Base-by-base conservation (phyloP, 2,888 invertebrate genomes). In the Drosophila atroscutellata region DNA sequence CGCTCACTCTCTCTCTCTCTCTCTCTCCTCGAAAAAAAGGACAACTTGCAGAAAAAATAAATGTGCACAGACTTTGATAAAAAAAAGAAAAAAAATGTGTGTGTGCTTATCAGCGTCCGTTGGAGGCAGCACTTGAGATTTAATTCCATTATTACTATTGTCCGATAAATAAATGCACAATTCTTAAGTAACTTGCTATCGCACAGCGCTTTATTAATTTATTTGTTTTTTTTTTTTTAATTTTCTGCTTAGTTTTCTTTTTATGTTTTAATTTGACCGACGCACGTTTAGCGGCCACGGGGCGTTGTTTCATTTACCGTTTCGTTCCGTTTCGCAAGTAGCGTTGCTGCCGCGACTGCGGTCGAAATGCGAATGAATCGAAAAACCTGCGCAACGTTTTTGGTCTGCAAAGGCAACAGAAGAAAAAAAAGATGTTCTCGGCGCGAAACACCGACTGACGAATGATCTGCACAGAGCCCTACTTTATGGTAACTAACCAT, bases 221-320 rank as follows among this genome's bases (percentile, higher is more conserved):
- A 78, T 65, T 45, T 66, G 50, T 66, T 30, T 52, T 59, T 32
- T 28, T 39, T n/a, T 39, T 50, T 26, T 49, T 54, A 45, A 67
- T 45, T 60, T 34, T 24, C 45, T 15, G 45, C 32, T 34, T 37
- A 11, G 34, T 62, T 59, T 51, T 66, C 59, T 42, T 55, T 49
- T 56, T 61, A 68, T 32, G 20, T 50, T 59, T 49, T 24, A 56
- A 39, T 61, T 83, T 72, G 59, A 61, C 68, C 76, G 76, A 74
- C 83, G 71, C 85, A 81, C 79, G 64, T 62, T 78, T 45, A 77
- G 55, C 60, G 63, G 55, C 67, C 69, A 76, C 84, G 75, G 89
- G 89, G 84, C 89, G 84, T 85, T 86, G 86, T 86, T 85, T 76
- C 84, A 80, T 83, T 88, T 88, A 86, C 83, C 89, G 89, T 80